A percentile compares a stretch with the other conserved stretches of the same genome.
Evolutionary conservation across 2,797 vertebrate genomes (phyloP).

Genomic region (Hypotaenidia okinawae): DNA sequence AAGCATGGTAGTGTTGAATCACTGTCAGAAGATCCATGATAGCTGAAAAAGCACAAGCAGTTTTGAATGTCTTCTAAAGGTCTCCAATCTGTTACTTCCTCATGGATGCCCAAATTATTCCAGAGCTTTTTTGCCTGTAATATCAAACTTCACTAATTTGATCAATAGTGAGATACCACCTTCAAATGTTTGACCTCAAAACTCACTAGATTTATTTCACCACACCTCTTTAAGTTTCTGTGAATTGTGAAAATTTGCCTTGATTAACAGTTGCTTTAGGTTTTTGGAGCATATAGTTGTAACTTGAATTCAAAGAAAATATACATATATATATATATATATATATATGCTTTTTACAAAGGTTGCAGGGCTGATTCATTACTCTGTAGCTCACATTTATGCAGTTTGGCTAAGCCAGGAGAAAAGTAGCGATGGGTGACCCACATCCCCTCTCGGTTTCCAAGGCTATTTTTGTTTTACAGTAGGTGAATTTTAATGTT

Average conservation of each 20-base stretch:
- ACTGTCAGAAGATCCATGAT: background rate
- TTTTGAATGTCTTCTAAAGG: background rate
- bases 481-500: background rate
- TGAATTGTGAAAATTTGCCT: background rate
- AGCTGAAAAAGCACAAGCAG: background rate
- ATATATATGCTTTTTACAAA: background rate
- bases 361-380: background rate
- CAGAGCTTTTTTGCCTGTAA: background rate
- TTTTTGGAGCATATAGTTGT: background rate
- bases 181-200: background rate
- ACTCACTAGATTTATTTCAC: background rate
- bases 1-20: background rate
- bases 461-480: constrained; percentile 27
- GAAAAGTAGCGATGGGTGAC: background rate
- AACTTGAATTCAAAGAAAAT: background rate
- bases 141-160: background rate
- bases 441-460: constrained; percentile 21
- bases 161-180: background rate
- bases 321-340: background rate
- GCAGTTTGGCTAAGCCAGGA: background rate
- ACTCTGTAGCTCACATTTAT: background rate
- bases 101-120: background rate
- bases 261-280: background rate
- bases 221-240: background rate
- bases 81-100: background rate